Conservation (phyloP, 2,113 vertebrate genomes). For the Lamprologus callipterus region DNA sequence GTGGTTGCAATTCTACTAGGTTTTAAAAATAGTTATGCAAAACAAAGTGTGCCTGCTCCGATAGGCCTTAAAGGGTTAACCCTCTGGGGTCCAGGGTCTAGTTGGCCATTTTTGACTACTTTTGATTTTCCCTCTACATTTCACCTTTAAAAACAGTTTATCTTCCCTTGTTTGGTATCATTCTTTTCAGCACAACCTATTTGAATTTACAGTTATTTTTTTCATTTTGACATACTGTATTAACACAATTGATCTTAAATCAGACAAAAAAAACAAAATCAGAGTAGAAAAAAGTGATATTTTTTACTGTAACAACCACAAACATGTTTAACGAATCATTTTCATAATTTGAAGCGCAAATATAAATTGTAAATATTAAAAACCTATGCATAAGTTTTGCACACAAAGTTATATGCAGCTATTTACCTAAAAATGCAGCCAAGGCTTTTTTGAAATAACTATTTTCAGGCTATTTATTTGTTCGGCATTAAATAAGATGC, state of each 20-base stretch:
- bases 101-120: accelerated
- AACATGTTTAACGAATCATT: background rate
- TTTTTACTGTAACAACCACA: background rate
- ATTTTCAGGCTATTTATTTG: background rate
- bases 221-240: background rate
- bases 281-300: accelerated
- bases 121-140: background rate
- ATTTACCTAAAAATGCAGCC: background rate
- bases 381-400: background rate
- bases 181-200: background rate
- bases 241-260: background rate
- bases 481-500: background rate
- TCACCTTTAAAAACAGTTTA: background rate
- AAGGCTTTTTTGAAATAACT: background rate
- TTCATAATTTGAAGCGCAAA: background rate
- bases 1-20: background rate
- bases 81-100: background rate
- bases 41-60: background rate
- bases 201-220: accelerated
- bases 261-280: background rate
- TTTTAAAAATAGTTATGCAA: background rate
- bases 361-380: background rate
- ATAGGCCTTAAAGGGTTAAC: background rate
- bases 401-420: background rate
- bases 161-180: background rate